A percentile compares a stretch with the other conserved stretches of the same genome.
These are phyloP conservation scores for Stylophora pistillata DNA, from an alignment of 64 coral and sea anemone genomes.

Conservation along the genomic window DNA sequence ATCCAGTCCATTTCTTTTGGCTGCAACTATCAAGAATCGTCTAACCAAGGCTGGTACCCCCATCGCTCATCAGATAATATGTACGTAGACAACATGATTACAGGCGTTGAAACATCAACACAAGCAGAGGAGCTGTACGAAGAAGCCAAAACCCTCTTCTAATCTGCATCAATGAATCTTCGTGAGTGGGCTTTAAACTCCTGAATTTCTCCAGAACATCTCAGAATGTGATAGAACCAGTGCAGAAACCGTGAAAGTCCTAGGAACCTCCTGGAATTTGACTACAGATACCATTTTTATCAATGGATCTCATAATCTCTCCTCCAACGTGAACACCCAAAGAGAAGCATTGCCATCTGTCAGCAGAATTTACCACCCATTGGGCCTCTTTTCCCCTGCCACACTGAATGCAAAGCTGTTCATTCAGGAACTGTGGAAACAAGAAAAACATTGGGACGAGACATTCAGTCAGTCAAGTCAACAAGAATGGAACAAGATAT, in stretches of 20 bases:
- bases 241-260: no score
- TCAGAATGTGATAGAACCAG: conserved; percentile 19
- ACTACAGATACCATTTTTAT: no score
- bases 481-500: neutral
- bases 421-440: no score
- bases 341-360: conserved; percentile 3
- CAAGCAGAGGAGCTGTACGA: conserved; percentile 52
- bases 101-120: conserved; percentile 33
- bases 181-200: conserved; percentile 58
- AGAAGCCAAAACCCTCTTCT: conserved; percentile 55
- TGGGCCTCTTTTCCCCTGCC: conserved; percentile 31
- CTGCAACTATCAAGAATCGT: conserved; percentile 34
- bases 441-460: no score
- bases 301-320: neutral
- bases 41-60: conserved; percentile 44
- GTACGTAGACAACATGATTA: conserved; percentile 58
- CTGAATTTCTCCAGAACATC: conserved; percentile 40
- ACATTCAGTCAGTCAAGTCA: no score
- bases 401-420: conserved; percentile 36
- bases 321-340: neutral
- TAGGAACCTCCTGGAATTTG: no score
- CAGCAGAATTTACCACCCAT: conserved; percentile 31
- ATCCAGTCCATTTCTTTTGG: conserved; percentile 49
- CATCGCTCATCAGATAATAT: conserved; percentile 42
- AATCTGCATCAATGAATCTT: no score